A percentile compares a stretch with the other conserved stretches of the same genome.
These are phyloP conservation scores for Penaeus japonicus DNA, from an alignment of 1,140 invertebrate genomes.

Conservation along the genomic window DNA sequence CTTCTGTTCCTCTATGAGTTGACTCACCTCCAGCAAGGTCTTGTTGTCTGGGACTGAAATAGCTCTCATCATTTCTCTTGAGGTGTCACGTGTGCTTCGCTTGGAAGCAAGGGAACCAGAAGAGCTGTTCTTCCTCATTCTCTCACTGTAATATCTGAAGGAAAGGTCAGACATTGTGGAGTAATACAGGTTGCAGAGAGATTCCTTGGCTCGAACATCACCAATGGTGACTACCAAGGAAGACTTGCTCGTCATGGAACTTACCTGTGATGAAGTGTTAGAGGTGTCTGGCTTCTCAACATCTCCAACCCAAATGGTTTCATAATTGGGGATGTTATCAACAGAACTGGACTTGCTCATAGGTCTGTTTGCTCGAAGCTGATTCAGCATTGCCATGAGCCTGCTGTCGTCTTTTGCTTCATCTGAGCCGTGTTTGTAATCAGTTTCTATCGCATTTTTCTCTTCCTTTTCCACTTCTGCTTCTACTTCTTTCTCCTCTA, in stretches of 20 bases:
- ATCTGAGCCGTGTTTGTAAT: neutral
- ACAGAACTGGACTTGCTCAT: conserved; percentile 63
- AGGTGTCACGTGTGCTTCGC: conserved; percentile 5
- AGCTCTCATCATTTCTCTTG: conserved; percentile 37
- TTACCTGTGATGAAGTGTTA: neutral
- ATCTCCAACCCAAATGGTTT: conserved; percentile 63
- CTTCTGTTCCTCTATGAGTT: conserved; percentile 37
- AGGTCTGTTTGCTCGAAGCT: conserved; percentile 62
- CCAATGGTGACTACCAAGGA: conserved; percentile 56
- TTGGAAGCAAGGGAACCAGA: conserved; percentile 15
- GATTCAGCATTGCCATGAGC: conserved; percentile 67
- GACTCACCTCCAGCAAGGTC: conserved; percentile 39
- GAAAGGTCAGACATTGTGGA: conserved; percentile 66
- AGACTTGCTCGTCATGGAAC: conserved; percentile 24
- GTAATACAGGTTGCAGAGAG: conserved; percentile 63
- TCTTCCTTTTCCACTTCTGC: conserved; percentile 23
- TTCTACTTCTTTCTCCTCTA: conserved; percentile 23
- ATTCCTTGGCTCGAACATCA: conserved; percentile 66
- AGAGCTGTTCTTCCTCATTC: conserved; percentile 41
- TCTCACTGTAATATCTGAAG: conserved; percentile 61
- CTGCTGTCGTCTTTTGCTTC: conserved; percentile 68
- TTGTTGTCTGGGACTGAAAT: conserved; percentile 47
- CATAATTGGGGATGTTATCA: conserved; percentile 64
- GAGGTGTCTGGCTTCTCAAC: conserved; percentile 64
- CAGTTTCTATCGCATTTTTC: too few species aligned